A percentile compares a stretch with the other conserved stretches of the same genome.
phyloP scores from a whole-genome alignment of 2,797 vertebrate species.

The Pipistrellus kuhlii region DNA sequence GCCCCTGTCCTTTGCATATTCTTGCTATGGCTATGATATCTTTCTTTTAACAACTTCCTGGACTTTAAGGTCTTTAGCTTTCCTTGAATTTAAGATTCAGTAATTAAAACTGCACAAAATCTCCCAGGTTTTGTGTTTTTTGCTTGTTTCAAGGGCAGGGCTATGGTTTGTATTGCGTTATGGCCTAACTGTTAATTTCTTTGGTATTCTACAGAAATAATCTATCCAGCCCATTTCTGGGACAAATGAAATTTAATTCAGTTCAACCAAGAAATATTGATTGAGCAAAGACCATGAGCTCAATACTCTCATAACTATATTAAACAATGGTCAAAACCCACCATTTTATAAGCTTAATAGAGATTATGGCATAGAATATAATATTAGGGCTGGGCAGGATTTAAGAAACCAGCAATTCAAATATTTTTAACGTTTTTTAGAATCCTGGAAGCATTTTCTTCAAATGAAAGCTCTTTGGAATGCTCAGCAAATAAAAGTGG shows the following conservation, averaged over 20 bases:
- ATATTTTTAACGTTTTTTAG: background rate
- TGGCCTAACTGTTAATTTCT: background rate
- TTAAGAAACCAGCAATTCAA: background rate
- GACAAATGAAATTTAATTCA: constrained; percentile 30
- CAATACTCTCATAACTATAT: constrained; percentile 10
- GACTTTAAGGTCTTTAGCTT: background rate
- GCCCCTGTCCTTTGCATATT: background rate
- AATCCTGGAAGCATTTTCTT: constrained; percentile 27
- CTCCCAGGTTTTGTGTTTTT: background rate
- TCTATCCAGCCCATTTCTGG: background rate
- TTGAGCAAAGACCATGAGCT: background rate
- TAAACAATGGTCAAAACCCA: background rate
- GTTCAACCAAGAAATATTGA: constrained; percentile 40
- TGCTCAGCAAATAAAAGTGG: background rate
- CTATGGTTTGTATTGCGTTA: background rate
- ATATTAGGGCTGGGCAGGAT: background rate
- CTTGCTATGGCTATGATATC: background rate
- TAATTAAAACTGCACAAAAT: background rate
- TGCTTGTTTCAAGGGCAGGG: background rate
- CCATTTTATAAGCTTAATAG: background rate
- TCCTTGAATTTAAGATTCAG: background rate
- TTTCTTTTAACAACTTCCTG: background rate
- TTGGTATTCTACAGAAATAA: constrained; percentile 36
- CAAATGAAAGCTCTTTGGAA: background rate
- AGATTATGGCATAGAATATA: background rate